These are phyloP conservation scores for Falcaria lacertinaria DNA, from an alignment of 2,888 invertebrate genomes.

Conservation along the genomic window DNA sequence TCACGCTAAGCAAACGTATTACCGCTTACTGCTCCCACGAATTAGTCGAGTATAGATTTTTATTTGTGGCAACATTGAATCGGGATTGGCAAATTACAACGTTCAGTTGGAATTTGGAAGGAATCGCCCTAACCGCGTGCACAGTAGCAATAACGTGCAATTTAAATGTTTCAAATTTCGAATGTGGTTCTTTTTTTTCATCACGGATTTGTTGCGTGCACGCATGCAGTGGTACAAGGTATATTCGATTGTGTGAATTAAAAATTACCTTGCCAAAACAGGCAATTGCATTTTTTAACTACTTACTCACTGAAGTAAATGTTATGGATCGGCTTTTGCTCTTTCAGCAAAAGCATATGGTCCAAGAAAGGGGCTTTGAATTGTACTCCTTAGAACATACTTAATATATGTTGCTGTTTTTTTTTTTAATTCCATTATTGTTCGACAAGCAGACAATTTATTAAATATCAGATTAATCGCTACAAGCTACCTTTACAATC, in stretches of 20 bases:
- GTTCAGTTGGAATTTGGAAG: conserved; percentile 61
- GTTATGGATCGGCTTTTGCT: too few relatives aligned
- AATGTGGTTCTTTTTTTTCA: conserved; percentile 31
- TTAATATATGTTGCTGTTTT: too few relatives aligned
- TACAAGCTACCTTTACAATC: too few relatives aligned
- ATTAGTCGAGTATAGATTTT: conserved; percentile 62
- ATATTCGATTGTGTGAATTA: conserved; percentile 25
- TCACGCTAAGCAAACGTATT: conserved; percentile 61
- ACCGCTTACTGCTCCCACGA: conserved; percentile 59
- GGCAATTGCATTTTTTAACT: neutral
- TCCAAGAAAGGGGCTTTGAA: too few relatives aligned
- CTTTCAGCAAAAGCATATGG: too few relatives aligned
- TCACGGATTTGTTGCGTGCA: conserved; percentile 24
- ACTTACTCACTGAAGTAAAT: conserved; percentile 2
- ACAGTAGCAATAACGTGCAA: conserved; percentile 77
- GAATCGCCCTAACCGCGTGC: conserved; percentile 50
- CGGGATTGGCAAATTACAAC: conserved; percentile 71
- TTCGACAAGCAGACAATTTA: too few relatives aligned
- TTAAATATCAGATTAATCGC: too few relatives aligned
- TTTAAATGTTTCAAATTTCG: conserved; percentile 78
- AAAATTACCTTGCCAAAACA: conserved; percentile 12
- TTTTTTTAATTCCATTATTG: too few relatives aligned
- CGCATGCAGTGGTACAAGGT: conserved; percentile 22
- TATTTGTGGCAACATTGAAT: conserved; percentile 65
- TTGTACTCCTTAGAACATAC: too few relatives aligned